phyloP scores from a whole-genome alignment of 2,113 vertebrate genomes.

The Pseudopipra pipra region DNA sequence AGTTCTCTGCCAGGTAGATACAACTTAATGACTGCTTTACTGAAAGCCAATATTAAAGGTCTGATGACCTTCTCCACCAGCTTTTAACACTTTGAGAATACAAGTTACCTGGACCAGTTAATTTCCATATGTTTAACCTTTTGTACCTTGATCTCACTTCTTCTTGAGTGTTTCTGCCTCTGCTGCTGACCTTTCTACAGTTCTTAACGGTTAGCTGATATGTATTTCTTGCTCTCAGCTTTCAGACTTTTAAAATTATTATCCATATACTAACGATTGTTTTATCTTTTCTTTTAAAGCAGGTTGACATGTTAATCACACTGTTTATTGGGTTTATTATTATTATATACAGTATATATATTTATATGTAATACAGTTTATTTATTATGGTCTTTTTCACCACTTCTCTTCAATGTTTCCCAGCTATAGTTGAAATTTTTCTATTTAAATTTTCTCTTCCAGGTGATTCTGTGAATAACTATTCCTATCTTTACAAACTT shows the following conservation, averaged over 20 bases:
- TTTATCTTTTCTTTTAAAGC: neutral
- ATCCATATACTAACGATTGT: neutral
- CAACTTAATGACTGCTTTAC: neutral
- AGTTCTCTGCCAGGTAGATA: neutral
- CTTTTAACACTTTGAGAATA: neutral
- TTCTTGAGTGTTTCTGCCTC: neutral
- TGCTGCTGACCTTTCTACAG: neutral
- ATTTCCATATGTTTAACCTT: constrained; percentile 23
- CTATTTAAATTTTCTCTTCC: neutral
- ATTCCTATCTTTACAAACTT: neutral
- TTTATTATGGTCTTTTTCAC: neutral
- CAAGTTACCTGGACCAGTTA: neutral
- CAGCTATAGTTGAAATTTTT: neutral
- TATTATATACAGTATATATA: neutral
- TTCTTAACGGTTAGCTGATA: neutral
- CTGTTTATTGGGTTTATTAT: neutral
- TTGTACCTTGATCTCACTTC: neutral
- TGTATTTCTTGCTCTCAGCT: neutral
- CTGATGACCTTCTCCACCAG: neutral
- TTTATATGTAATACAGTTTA: neutral
- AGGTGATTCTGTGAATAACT: neutral
- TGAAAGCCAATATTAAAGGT: neutral
- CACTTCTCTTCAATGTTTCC: neutral
- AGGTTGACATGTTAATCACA: neutral
- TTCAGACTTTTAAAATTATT: neutral